Base-by-base conservation (phyloP, 2,797 vertebrate species). In the Trematomus bernacchii region DNA sequence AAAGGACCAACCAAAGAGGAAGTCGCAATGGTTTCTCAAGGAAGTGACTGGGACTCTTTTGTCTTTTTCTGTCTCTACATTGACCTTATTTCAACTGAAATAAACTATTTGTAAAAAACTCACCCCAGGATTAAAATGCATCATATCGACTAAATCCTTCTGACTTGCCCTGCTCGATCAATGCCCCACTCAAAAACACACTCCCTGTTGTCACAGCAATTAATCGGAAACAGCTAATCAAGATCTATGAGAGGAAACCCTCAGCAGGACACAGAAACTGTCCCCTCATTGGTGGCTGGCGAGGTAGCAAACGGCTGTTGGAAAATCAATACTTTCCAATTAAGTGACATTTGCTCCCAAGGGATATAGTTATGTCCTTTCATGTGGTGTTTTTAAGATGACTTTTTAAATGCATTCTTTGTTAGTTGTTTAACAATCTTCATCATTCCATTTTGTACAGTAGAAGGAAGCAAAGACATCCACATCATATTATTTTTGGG, bases 291-390 rank as follows among this genome's bases (percentile, higher is more conserved):
- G 87, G 87, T 76, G 52, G 54, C 85, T 68, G 66, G 79, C 18
- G 66, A 82, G 27, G 71, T 27, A 77, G 73, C 68, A 66, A 86
- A 87, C 75, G 71, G 79, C 77, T 77, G 79, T 64, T 73, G 30
- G 23, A 76, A 78, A 90, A 88, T 91, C 89, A 86, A 90, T 93
- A 85, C 59, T 80, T 91, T 85, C 48, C 85, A 90, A 85, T 90
- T 89, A 90, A 77, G 75, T 79, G 85, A 85, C 89, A 90, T 86
- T 76, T 83, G 62, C 67, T 85, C 85, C 76, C 71, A 3, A 44
- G 71, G 75, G 85, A 81, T 3, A 2, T 4, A 3, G 62, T 33
- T 48, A 51, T 14, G 21, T 44, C 66, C 54, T 48, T 62, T 88
- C 66, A 70, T 82, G 79, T 75, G 74, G 59, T 70, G 62, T 73